These are phyloP conservation scores for Drosophila sproati DNA, from an alignment of 1,140 invertebrate species.

Conservation along the genomic window DNA sequence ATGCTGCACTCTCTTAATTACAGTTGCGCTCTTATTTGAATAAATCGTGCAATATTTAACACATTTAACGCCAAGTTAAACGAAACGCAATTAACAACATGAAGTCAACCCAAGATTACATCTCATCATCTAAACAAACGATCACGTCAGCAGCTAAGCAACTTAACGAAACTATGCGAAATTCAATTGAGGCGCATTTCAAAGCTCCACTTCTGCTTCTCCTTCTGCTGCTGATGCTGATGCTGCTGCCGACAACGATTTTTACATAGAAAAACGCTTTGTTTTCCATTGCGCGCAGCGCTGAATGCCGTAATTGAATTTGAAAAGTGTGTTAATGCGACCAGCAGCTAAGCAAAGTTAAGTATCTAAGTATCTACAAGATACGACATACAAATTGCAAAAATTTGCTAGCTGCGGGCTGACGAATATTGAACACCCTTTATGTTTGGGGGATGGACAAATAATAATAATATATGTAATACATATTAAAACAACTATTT, in stretches of 20 bases:
- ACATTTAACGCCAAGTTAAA: slow-evolving; percentile 68
- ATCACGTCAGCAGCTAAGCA: slow-evolving; percentile 66
- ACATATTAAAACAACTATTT: too few relatives aligned
- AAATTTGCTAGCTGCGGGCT: too few relatives aligned
- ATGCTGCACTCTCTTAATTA: background rate
- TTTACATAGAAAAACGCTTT: slow-evolving; percentile 72
- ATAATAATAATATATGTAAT: too few relatives aligned
- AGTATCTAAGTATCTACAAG: slow-evolving; percentile 40
- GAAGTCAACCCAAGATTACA: too few relatives aligned
- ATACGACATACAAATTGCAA: slow-evolving; percentile 50
- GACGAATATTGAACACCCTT: background rate
- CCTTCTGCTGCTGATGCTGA: background rate
- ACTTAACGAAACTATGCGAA: slow-evolving; percentile 50
- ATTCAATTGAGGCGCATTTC: slow-evolving; percentile 69
- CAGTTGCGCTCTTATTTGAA: slow-evolving; percentile 3
- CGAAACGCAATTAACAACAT: slow-evolving; percentile 61
- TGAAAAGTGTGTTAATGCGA: slow-evolving; percentile 76
- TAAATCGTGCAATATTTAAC: slow-evolving; percentile 37
- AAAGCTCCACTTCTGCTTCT: slow-evolving; percentile 5
- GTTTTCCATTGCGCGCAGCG: slow-evolving; percentile 56
- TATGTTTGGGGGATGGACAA: too few relatives aligned
- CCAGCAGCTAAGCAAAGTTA: slow-evolving; percentile 36
- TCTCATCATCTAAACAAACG: slow-evolving; percentile 59
- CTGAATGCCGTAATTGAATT: slow-evolving; percentile 64
- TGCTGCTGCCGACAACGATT: background rate